Percentiles rank a stretch among this genome's conserved stretches.
These are phyloP conservation scores for Pocota personata DNA, from an alignment of 2,888 invertebrate genomes.

Conservation along the genomic window DNA sequence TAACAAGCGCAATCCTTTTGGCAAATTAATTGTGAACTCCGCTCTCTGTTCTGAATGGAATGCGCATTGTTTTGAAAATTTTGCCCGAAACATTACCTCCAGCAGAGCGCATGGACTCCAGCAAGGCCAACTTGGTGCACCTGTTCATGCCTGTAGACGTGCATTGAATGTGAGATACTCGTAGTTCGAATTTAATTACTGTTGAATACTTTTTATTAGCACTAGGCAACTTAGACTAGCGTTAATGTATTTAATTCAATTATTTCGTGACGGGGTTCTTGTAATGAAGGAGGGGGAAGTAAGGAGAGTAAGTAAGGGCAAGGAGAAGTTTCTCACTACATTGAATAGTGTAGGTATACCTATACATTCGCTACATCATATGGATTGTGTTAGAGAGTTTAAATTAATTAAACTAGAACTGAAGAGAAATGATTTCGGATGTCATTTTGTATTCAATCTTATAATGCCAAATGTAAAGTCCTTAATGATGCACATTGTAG, in stretches of 20 bases:
- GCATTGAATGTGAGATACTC: conserved; percentile 17
- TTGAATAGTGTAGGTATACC: no score
- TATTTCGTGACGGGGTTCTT: neutral
- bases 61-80: neutral
- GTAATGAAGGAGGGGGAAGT: neutral
- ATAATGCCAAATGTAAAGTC: neutral
- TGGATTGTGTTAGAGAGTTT: neutral
- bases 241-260: neutral
- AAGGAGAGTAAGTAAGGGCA: neutral
- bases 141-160: conserved; percentile 30
- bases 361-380: neutral
- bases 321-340: neutral
- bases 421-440: neutral
- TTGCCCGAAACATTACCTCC: neutral
- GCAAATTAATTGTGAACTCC: conserved; percentile 34
- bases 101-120: neutral
- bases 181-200: conserved; percentile 6
- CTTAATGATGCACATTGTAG: neutral
- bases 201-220: neutral
- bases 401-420: neutral
- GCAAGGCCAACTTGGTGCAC: neutral
- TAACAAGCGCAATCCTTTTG: conserved; percentile 27
- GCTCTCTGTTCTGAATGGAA: neutral
- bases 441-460: neutral
- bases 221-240: neutral